Conservation (phyloP, 1,140 invertebrate species). For the Pseudomyrmex gracilis region DNA sequence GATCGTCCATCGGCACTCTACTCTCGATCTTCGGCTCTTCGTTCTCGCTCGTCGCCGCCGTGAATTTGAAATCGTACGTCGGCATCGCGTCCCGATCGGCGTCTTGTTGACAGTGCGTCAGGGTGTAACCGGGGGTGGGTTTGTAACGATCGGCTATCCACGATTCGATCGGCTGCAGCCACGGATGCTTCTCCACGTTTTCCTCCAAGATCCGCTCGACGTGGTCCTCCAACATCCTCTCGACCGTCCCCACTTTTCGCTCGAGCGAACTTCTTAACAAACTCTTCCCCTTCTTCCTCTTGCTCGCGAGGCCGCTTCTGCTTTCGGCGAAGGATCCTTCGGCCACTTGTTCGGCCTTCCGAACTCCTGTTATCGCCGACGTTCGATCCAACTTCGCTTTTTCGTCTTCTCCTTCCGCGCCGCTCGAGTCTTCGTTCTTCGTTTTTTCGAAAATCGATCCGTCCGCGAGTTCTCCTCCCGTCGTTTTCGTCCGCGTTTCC, state of each 20-base stretch:
- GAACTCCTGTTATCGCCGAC: not conserved
- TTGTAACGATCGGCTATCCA: constrained; percentile 76
- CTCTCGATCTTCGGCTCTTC: constrained; percentile 22
- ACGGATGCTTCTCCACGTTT: constrained; percentile 74
- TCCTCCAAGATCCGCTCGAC: constrained; percentile 74
- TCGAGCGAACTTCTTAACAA: constrained; percentile 69
- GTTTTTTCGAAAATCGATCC: not conserved
- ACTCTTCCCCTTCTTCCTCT: constrained; percentile 60
- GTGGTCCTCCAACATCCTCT: constrained; percentile 73
- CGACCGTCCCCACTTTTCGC: constrained; percentile 74
- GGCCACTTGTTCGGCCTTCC: not conserved
- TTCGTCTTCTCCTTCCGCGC: constrained; percentile 39
- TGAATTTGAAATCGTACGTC: constrained; percentile 57
- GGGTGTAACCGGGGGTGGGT: not conserved
- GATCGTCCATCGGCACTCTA: not conserved
- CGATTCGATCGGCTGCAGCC: constrained; percentile 75
- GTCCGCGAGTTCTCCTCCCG: not conserved
- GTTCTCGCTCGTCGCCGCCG: not conserved
- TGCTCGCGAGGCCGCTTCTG: not conserved
- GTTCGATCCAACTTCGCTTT: not conserved
- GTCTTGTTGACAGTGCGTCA: not conserved
- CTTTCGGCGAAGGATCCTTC: constrained; percentile 40
- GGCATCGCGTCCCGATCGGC: not conserved
- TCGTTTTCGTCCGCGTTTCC: not conserved
- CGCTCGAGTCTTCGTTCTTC: constrained; percentile 23